phyloP scores from a whole-genome alignment of 2,113 vertebrate species.

The Taurulus bubalis region DNA sequence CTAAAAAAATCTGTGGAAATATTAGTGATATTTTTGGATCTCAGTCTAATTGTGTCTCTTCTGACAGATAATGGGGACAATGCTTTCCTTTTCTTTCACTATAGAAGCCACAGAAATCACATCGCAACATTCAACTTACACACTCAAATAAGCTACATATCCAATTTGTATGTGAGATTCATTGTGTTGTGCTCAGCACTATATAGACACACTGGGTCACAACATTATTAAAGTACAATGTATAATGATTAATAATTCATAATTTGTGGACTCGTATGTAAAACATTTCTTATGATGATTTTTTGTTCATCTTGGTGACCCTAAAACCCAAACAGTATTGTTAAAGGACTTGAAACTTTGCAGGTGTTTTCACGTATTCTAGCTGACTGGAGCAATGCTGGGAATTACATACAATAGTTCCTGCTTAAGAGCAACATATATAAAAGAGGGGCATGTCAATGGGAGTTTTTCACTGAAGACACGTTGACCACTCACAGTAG shows the following conservation, averaged over 20 bases:
- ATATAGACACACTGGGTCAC: background rate
- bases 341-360: background rate
- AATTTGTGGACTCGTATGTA: background rate
- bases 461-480: background rate
- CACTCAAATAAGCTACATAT: background rate
- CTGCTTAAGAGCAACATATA: background rate
- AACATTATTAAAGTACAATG: background rate
- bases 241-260: background rate
- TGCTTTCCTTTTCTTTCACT: background rate
- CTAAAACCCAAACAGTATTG: background rate
- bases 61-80: background rate
- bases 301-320: background rate
- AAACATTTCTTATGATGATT: background rate
- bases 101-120: background rate
- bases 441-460: background rate
- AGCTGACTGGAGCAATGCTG: background rate
- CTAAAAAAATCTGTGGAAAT: slow-evolving; percentile 11
- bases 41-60: slow-evolving; percentile 25
- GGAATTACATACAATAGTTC: background rate
- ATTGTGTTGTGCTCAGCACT: background rate
- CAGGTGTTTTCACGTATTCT: background rate
- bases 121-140: background rate
- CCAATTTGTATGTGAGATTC: background rate
- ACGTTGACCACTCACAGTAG: background rate
- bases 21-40: slow-evolving; percentile 35